Percentiles rank a stretch among this genome's conserved stretches.
Evolutionary conservation across 2,888 invertebrate genomes (phyloP).

Genomic region (Clivina fossor): DNA sequence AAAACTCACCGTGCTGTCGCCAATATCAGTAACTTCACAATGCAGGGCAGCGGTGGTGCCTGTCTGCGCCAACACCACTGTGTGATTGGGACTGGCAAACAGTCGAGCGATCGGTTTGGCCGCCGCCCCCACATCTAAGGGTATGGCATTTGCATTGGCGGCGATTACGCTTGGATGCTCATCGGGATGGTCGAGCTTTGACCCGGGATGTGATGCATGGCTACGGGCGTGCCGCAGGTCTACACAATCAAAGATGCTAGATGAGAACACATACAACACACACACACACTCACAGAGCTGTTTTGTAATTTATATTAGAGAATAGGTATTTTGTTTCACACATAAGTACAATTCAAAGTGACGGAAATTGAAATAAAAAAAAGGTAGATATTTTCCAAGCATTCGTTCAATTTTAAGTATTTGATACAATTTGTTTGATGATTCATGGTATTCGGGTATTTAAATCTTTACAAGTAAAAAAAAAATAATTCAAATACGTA

Average conservation of each 20-base stretch:
- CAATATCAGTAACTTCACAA: slow-evolving; percentile 66
- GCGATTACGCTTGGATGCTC: slow-evolving; percentile 18
- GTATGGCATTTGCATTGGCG: slow-evolving; percentile 23
- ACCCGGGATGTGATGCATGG: slow-evolving; percentile 16
- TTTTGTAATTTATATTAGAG: too few species aligned
- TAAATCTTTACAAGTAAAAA: too few species aligned
- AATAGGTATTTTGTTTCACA: too few species aligned
- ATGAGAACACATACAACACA: too few species aligned
- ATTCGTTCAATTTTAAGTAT: too few species aligned
- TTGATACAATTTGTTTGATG: too few species aligned
- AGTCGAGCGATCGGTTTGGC: slow-evolving; percentile 49
- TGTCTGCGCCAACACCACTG: slow-evolving; percentile 65
- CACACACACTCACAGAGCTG: too few species aligned
- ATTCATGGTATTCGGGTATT: too few species aligned
- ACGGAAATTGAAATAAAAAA: too few species aligned
- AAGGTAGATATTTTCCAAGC: too few species aligned
- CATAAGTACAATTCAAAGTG: too few species aligned
- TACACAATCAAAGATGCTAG: background rate
- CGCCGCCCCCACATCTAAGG: slow-evolving; percentile 21
- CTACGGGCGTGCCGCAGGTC: slow-evolving; percentile 23
- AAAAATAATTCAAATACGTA: too few species aligned
- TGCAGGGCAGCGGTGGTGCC: slow-evolving; percentile 64
- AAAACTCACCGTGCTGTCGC: slow-evolving; percentile 65
- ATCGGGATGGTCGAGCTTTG: slow-evolving; percentile 18
- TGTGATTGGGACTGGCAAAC: slow-evolving; percentile 64